phyloP scores from a whole-genome alignment of 2,113 vertebrate genomes.

The Phylloscopus trochilus region DNA sequence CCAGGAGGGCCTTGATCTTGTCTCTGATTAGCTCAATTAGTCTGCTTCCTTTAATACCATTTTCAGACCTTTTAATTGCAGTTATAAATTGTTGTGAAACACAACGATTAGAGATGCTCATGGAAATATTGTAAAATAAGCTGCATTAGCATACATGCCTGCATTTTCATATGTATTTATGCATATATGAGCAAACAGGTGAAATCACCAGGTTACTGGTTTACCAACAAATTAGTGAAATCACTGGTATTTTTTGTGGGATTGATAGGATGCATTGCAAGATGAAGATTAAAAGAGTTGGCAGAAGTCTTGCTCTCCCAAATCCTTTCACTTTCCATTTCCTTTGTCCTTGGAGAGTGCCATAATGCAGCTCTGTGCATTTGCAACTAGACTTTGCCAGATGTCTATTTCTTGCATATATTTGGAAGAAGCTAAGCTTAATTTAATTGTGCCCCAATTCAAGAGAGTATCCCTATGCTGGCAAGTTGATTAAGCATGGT shows the following conservation, averaged over 20 bases:
- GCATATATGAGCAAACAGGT: not conserved
- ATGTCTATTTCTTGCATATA: conserved; percentile 36
- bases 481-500: conserved; percentile 58
- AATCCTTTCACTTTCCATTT: conserved; percentile 15
- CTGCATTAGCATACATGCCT: not conserved
- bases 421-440: conserved; percentile 57
- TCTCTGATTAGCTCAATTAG: conserved; percentile 63
- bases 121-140: not conserved
- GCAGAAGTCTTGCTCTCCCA: not conserved
- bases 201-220: not conserved
- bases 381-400: conserved; percentile 46
- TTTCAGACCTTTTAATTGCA: conserved; percentile 63
- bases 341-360: conserved; percentile 28
- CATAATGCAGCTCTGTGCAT: conserved; percentile 11
- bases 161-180: not conserved
- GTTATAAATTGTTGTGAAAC: conserved; percentile 44
- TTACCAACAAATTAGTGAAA: not conserved
- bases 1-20: conserved; percentile 21
- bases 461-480: conserved; percentile 51
- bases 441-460: conserved; percentile 57
- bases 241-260: not conserved
- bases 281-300: not conserved
- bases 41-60: conserved; percentile 47
- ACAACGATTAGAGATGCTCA: not conserved
- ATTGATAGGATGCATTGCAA: not conserved